phyloP scores from a whole-genome alignment of 2,113 vertebrate genomes.

The Malaclemys terrapin region DNA sequence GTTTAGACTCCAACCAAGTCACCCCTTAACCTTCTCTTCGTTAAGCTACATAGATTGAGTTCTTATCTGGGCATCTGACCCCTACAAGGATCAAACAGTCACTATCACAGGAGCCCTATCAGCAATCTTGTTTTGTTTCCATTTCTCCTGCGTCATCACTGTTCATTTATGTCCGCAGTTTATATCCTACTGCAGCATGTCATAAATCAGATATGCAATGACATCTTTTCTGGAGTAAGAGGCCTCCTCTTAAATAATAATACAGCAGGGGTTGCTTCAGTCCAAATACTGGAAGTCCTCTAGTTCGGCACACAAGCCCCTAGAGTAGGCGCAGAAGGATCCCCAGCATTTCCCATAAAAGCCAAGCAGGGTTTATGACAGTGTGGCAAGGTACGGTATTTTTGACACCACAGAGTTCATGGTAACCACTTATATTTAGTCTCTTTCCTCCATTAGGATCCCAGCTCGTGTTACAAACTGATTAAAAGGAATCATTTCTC shows the following conservation, averaged over 20 bases:
- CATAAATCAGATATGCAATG: background rate
- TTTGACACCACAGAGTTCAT: background rate
- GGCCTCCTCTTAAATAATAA: background rate
- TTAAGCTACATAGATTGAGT: background rate
- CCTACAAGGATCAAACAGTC: background rate
- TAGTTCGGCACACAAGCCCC: background rate
- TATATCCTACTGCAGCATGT: fast-evolving
- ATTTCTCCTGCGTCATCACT: background rate
- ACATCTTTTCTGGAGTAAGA: background rate
- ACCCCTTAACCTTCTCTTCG: background rate
- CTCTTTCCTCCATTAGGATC: fast-evolving
- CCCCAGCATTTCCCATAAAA: background rate
- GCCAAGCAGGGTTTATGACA: background rate
- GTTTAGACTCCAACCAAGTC: background rate
- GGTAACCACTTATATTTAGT: background rate
- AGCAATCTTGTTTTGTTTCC: background rate
- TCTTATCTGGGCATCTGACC: background rate
- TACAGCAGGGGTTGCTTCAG: background rate
- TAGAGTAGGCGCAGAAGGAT: background rate
- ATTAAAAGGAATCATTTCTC: background rate
- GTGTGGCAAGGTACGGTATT: background rate
- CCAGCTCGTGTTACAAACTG: background rate
- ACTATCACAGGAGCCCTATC: background rate
- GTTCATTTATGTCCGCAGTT: background rate
- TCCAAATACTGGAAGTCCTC: background rate